phyloP scores from a whole-genome alignment of 2,113 vertebrate genomes.

The Talpa occidentalis region DNA sequence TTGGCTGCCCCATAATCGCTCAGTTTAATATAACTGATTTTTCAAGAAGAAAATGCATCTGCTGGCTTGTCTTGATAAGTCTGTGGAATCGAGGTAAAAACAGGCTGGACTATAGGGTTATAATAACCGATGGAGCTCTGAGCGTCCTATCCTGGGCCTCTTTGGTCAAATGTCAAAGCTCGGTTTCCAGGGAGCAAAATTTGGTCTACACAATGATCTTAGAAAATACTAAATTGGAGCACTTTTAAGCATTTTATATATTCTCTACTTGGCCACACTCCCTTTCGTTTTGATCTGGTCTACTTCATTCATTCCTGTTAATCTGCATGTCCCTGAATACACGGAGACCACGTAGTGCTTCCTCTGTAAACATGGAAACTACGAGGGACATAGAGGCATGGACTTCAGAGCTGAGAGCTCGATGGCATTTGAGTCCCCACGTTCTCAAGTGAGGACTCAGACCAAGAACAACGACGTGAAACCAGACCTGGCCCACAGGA shows the following conservation, averaged over 20 bases:
- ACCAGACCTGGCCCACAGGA: no score
- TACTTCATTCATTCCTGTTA: not conserved
- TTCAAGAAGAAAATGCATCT: conserved; percentile 65
- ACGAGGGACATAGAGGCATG: not conserved
- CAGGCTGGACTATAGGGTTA: not conserved
- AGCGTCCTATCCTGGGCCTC: rapidly evolving
- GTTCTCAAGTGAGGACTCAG: not conserved
- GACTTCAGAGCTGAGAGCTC: not conserved
- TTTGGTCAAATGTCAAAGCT: not conserved
- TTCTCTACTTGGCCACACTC: not conserved
- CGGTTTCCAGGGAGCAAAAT: not conserved
- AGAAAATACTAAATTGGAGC: not conserved
- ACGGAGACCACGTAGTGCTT: not conserved
- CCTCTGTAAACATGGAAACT: not conserved
- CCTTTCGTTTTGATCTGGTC: not conserved
- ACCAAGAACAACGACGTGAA: not conserved
- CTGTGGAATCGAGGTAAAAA: not conserved
- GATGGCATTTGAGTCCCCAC: not conserved
- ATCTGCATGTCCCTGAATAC: not conserved
- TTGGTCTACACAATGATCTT: not conserved
- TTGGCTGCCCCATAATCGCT: conserved; percentile 65
- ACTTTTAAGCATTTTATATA: rapidly evolving
- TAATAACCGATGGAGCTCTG: not conserved
- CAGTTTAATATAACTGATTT: conserved; percentile 16
- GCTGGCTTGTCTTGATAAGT: conserved; percentile 11